phyloP scores from a whole-genome alignment of 2,888 invertebrate genomes.

The Drosophila sordidapex region DNA sequence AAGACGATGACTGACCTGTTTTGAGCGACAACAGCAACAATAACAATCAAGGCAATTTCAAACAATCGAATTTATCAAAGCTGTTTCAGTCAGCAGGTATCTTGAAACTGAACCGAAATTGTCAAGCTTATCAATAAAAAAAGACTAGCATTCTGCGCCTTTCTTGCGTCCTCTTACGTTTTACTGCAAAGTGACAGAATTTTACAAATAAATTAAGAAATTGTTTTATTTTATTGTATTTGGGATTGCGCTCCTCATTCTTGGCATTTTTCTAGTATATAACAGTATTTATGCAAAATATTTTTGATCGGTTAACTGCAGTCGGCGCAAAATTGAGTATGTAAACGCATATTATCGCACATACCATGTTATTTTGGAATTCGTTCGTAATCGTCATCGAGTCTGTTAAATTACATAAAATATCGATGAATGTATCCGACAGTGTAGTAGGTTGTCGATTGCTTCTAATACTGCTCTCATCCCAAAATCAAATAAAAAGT shows the following conservation, averaged over 20 bases:
- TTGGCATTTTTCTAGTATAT: neutral
- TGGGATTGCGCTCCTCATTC: neutral
- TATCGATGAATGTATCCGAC: constrained; percentile 29
- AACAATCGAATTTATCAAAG: neutral
- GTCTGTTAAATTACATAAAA: neutral
- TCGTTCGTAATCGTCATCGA: neutral
- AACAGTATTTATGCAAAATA: neutral
- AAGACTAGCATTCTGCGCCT: constrained; percentile 7
- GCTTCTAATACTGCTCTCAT: constrained; percentile 20
- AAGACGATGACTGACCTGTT: constrained; percentile 79
- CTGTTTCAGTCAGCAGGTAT: neutral
- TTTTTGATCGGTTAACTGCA: neutral
- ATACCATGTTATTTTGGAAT: neutral
- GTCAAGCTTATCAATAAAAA: constrained; percentile 23
- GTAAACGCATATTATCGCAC: constrained; percentile 1
- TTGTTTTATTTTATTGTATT: neutral
- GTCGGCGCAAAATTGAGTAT: constrained; percentile 11
- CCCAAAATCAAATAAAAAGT: constrained; percentile 32
- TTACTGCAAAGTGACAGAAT: neutral
- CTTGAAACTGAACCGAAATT: constrained; percentile 28
- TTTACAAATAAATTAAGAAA: neutral
- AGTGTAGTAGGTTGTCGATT: constrained; percentile 2
- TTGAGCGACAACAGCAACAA: constrained; percentile 27
- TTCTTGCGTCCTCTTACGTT: neutral
- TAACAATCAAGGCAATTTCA: neutral